phyloP scores from a whole-genome alignment of 2,113 vertebrate species.

The Taxidea taxus region DNA sequence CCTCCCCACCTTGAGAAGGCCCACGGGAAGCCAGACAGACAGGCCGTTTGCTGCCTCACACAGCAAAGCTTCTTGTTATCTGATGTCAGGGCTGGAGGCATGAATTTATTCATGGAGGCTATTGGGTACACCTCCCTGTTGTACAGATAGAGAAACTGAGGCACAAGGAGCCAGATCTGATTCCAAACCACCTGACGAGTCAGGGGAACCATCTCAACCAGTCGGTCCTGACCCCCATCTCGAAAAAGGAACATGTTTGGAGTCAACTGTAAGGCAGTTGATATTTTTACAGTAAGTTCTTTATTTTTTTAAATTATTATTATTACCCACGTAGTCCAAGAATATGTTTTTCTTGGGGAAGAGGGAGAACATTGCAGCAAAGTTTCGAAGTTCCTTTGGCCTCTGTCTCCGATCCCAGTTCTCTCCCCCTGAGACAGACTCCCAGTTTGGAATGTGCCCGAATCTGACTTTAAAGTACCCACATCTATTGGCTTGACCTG shows the following conservation, averaged over 20 bases:
- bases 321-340: not conserved
- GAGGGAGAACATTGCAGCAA: not conserved
- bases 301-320: not conserved
- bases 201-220: not conserved
- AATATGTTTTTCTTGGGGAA: not conserved
- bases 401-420: not conserved
- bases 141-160: not conserved
- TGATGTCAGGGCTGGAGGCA: not conserved
- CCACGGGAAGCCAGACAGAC: accelerated
- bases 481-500: not conserved
- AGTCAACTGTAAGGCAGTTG: not conserved
- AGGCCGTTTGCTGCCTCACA: not conserved
- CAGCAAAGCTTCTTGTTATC: not conserved
- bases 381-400: not conserved
- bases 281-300: conserved; percentile 22
- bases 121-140: not conserved
- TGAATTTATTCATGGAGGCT: not conserved
- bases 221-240: not conserved
- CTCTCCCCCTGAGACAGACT: not conserved
- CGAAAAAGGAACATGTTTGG: not conserved
- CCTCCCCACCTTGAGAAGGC: not conserved
- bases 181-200: not conserved
- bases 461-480: not conserved
- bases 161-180: not conserved
- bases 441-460: not conserved